phyloP scores from a whole-genome alignment of 2,113 vertebrate species.

The Aspidoscelis tigris region DNA sequence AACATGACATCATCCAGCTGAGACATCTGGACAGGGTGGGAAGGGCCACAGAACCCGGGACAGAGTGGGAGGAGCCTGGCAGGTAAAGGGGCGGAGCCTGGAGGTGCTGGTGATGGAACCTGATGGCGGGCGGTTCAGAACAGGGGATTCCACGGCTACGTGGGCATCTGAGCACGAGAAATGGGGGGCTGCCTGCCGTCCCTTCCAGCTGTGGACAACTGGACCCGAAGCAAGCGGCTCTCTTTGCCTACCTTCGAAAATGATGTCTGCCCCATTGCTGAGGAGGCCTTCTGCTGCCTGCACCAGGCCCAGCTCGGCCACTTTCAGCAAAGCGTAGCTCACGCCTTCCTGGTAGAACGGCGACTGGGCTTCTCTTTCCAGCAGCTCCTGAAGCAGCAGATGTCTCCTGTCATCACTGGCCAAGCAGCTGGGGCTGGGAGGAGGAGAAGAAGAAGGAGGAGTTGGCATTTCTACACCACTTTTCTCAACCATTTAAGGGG shows the following conservation, averaged over 20 bases:
- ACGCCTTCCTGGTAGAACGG: conserved; percentile 87
- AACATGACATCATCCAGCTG: neutral
- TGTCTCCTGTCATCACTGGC: conserved; percentile 68
- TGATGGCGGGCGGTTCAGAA: neutral
- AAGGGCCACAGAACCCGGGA: neutral
- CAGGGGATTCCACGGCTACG: neutral
- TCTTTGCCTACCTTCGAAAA: conserved; percentile 85
- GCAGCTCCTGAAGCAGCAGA: conserved; percentile 75
- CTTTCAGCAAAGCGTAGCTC: conserved; percentile 89
- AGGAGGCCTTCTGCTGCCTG: conserved; percentile 83
- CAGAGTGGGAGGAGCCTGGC: neutral
- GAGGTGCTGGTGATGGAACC: neutral
- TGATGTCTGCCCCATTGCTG: conserved; percentile 83
- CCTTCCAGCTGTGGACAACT: too few species aligned
- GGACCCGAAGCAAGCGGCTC: too few species aligned
- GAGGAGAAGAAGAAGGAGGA: neutral
- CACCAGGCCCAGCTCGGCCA: conserved; percentile 83
- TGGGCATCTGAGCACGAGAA: too few species aligned
- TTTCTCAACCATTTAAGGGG: too few species aligned
- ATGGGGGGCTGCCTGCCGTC: too few species aligned
- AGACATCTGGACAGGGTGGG: neutral
- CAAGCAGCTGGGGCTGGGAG: conserved; percentile 54
- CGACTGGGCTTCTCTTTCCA: conserved; percentile 86
- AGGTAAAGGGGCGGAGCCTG: neutral
- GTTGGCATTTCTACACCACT: too few species aligned